Evolutionary conservation across 2,888 invertebrate genomes (phyloP), one percentile per base, ranked within the genome.

Genomic region (Pharmacophagus antenor): DNA sequence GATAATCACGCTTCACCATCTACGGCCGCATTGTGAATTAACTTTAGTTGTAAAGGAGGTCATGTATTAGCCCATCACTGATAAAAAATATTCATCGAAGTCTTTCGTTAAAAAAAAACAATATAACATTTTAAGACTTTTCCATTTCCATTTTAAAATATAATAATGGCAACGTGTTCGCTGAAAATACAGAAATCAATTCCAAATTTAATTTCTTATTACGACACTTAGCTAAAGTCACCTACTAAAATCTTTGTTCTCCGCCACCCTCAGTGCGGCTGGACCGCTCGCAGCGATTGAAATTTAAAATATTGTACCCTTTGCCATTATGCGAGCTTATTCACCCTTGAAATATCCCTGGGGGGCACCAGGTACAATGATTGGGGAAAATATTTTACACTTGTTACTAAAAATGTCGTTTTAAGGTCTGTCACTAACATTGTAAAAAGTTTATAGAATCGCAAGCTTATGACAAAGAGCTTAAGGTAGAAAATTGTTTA

Each of bases 261-360:
- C 67, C 64, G 72, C 77, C 81, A 77, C 87, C 80, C 85, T 71
- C 75, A 78, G 79, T 75, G 77, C 66, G 62, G 72, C 71, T 66
- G 82, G 90, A 89, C 90, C 89, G 90, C 90, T 89, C 79, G 85
- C 88, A 87, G 89, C 88, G 89, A 89, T 90, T 89, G 89, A 89
- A 91, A 90, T 90, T 91, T 90, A 89, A 91, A 91, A 91, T 90
- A 91, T 91, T 89, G 88, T 91, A 90, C 90, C 89, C 89, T 88
- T 90, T 89, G 88, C 90, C 86, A 91, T 91, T 91, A 91, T 91
- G 84, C 88, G 82, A 85, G 90, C 89, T 90, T 89, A 89, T 89
- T 89, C 91, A 90, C 90, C 91, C 91, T 88, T 91, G 90, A 91
- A 91, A 91, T 91, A 91, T 91, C 91, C 90, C 90, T 82, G 70